Evolutionary conservation across 2,113 vertebrate species (phyloP), one percentile per base, ranked within the genome.

Genomic region (Platycercus adscitus): DNA sequence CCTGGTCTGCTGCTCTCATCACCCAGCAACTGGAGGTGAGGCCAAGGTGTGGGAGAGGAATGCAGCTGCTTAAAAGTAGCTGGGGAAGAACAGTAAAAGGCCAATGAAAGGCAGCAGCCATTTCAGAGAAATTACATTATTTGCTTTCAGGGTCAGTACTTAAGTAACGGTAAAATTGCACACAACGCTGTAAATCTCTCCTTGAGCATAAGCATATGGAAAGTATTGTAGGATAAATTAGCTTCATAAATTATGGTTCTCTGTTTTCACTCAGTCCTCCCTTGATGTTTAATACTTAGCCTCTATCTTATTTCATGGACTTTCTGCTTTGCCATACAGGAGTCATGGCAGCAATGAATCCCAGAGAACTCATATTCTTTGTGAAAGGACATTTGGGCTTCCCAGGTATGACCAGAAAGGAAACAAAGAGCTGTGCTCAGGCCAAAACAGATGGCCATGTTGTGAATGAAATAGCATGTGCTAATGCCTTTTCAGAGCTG

Each of bases 221-320:
- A 94, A 86, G 39, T 63, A 86, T 77, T 95, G 80, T 73, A 84
- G 66, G 25, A 78, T 46, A 88, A 88, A 92, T 91, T 89, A 89
- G 60, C 80, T 86, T 84, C 25, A 63, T 94, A 91, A 96, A 92
- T 95, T 90, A 86, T 21, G 25, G 31, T 84, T 88, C 58, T 91
- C 61, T 94, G 69, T 93, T 97, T 96, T 94, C 69, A 82, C 50
- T 90, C 63, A 63, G 44, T 83, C 56, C 17, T 89, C 29, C 65
- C n/a, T 69, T 81, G 8, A 50, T 71, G 72, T 95, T 81, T 95
- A 89, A 63, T 89, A 43, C 41, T 76, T 94, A 31, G 35, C 17
- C 55, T 86, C 37, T 88, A 46, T 41, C 9, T 76, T 44, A 81
- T 86, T 86, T 84, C 28, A 79, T 33, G 29, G 19, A 33, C 19